Conservation (phyloP, 1,140 invertebrate species). For the Drosophila nebulosa region DNA sequence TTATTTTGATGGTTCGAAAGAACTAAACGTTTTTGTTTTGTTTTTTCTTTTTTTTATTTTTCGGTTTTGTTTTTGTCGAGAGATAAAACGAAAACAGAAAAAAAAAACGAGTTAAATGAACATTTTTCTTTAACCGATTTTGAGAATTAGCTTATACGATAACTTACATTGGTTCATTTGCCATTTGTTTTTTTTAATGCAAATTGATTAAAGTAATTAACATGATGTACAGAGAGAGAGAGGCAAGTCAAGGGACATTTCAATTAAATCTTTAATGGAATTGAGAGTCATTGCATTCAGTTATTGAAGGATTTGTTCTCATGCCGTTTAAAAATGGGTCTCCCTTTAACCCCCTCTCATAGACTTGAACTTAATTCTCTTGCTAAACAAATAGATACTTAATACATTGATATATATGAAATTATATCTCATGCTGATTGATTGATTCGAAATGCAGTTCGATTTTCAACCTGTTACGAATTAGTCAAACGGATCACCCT, state of each 20-base stretch:
- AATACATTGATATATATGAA: background rate
- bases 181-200: background rate
- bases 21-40: background rate
- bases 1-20: background rate
- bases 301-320: no score
- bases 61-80: background rate
- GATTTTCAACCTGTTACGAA: background rate
- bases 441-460: background rate
- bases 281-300: no score
- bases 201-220: background rate
- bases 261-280: no score
- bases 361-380: no score
- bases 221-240: background rate
- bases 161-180: background rate
- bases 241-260: no score
- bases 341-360: no score
- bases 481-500: background rate
- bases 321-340: no score
- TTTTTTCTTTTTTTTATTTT: background rate
- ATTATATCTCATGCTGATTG: background rate
- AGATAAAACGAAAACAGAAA: background rate
- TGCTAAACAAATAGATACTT: no score
- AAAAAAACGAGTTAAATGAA: background rate
- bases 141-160: background rate
- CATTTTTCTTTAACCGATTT: background rate